phyloP scores from a whole-genome alignment of 2,888 invertebrate genomes.

The Metellina segmentata region DNA sequence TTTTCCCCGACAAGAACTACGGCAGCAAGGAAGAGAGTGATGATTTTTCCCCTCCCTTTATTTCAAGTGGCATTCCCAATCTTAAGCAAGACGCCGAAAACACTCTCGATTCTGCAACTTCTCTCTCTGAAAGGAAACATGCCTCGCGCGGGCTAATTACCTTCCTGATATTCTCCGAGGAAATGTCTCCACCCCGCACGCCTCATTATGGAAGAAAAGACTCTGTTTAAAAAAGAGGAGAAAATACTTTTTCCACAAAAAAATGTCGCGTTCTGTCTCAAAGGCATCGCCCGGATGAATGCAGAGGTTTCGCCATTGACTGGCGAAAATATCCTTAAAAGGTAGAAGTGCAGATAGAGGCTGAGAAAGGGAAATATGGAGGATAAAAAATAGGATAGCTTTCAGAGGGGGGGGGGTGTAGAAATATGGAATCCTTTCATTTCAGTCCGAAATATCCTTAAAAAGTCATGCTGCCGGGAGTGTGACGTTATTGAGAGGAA shows the following conservation, averaged over 20 bases:
- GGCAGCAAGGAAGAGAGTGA: background rate
- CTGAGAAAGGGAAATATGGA: background rate
- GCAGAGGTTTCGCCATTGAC: background rate
- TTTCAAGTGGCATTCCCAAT: background rate
- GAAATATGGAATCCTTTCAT: background rate
- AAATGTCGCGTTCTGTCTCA: too few relatives aligned
- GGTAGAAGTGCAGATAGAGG: background rate
- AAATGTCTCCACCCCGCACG: background rate
- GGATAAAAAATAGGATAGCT: background rate
- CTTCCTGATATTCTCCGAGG: conserved; percentile 1
- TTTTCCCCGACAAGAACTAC: background rate
- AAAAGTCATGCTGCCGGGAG: background rate
- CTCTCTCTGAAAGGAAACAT: background rate
- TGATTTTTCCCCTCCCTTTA: background rate
- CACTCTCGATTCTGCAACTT: background rate
- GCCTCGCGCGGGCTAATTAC: background rate
- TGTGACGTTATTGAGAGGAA: background rate
- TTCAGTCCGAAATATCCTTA: background rate
- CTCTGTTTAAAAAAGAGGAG: background rate
- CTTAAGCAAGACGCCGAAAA: background rate
- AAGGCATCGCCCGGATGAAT: background rate
- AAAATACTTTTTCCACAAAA: background rate
- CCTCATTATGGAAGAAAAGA: conserved; percentile 16
- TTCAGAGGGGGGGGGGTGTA: background rate
- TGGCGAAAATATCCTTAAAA: background rate